Evolutionary conservation across 1,140 invertebrate species (phyloP).

Genomic region (Meloidogyne hapla): DNA sequence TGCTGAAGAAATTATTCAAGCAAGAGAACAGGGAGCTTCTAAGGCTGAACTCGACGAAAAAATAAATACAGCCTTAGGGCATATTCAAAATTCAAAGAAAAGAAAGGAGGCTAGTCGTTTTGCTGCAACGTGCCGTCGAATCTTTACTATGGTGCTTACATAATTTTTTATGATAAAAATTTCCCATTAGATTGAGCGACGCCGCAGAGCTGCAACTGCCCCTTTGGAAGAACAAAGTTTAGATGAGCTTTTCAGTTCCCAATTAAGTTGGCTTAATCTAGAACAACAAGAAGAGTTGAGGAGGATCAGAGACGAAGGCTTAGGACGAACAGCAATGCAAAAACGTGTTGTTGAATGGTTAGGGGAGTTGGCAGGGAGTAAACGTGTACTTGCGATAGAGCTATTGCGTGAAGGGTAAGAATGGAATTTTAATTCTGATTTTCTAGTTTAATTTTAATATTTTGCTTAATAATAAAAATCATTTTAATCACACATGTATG

Average conservation of each 20-base stretch:
- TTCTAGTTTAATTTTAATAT: no score
- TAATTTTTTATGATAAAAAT: neutral
- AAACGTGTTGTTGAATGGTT: conserved; percentile 46
- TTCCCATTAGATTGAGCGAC: conserved; percentile 17
- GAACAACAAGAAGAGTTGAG: conserved; percentile 43
- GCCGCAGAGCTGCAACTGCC: neutral
- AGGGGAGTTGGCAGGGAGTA: conserved; percentile 15
- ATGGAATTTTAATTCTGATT: neutral
- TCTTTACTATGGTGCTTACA: conserved; percentile 21
- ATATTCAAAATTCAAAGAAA: conserved; percentile 29
- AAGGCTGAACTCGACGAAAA: conserved; percentile 40
- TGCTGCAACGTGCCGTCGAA: conserved; percentile 17
- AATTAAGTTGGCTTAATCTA: conserved; percentile 41
- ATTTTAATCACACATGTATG: no score
- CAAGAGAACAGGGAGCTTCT: conserved; percentile 38
- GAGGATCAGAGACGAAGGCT: conserved; percentile 37
- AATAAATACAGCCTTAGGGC: conserved; percentile 31
- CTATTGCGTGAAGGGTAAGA: conserved; percentile 33
- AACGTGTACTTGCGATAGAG: conserved; percentile 31
- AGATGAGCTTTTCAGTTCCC: conserved; percentile 41
- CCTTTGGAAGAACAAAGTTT: conserved; percentile 20
- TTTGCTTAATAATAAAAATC: no score
- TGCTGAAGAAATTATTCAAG: conserved; percentile 35
- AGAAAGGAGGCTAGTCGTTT: conserved; percentile 13
- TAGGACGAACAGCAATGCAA: conserved; percentile 42